These are phyloP conservation scores for Euglossa dilemma DNA, from an alignment of 1,140 invertebrate species.

Conservation along the genomic window DNA sequence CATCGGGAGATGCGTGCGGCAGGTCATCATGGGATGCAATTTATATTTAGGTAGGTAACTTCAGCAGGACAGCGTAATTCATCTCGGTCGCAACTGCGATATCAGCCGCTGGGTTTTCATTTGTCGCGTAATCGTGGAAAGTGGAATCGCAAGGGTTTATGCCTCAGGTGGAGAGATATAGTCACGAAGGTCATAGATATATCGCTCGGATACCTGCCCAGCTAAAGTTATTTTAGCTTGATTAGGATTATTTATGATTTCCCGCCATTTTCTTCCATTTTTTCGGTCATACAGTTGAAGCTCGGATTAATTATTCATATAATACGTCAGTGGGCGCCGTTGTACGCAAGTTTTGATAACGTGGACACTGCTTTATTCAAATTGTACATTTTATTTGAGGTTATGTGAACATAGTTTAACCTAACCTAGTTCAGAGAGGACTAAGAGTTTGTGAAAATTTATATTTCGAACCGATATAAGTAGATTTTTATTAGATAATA, in stretches of 20 bases:
- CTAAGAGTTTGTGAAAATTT: too few species aligned
- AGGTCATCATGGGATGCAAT: conserved; percentile 36
- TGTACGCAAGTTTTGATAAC: background rate
- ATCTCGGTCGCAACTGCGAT: conserved; percentile 40
- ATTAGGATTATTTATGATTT: conserved; percentile 3
- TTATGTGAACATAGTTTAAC: background rate
- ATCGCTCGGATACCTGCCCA: background rate
- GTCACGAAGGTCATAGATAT: background rate
- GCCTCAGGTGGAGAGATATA: conserved; percentile 28
- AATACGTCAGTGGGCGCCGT: background rate
- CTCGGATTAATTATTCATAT: background rate
- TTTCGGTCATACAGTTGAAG: too few species aligned
- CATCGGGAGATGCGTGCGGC: background rate
- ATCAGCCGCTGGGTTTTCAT: conserved; percentile 40
- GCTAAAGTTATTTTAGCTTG: background rate
- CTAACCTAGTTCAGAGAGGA: too few species aligned
- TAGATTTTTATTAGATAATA: too few species aligned
- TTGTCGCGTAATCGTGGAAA: conserved; percentile 42
- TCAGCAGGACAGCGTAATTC: conserved; percentile 27
- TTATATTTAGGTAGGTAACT: conserved; percentile 44
- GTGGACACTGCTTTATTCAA: background rate
- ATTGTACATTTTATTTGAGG: background rate
- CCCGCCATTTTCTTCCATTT: background rate
- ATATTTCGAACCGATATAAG: too few species aligned
- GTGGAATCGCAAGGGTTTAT: conserved; percentile 47